Conservation (phyloP, 2,888 invertebrate genomes). For the Hecatera dysodea region DNA sequence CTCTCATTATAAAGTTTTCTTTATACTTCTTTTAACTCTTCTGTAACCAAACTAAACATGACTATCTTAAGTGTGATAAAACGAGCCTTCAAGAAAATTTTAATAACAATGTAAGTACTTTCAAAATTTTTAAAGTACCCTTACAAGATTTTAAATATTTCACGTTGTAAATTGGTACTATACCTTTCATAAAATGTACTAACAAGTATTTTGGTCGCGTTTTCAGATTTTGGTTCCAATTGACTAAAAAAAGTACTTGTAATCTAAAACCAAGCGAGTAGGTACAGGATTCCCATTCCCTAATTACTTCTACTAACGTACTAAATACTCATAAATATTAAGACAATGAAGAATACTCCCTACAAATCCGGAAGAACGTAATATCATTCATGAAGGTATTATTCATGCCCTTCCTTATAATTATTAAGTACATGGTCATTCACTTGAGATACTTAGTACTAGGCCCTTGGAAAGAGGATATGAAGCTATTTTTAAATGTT, state of each 20-base stretch:
- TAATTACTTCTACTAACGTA: too few relatives aligned
- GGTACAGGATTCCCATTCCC: not conserved
- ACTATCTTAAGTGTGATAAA: conserved; percentile 65
- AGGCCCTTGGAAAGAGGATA: conserved; percentile 18
- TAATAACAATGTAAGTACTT: conserved; percentile 79
- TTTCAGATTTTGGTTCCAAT: not conserved
- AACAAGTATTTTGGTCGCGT: not conserved
- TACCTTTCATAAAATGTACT: not conserved
- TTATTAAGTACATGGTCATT: conserved; percentile 41
- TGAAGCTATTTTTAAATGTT: conserved; percentile 28
- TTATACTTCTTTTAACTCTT: conserved; percentile 39
- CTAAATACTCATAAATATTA: not conserved
- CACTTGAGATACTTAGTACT: not conserved
- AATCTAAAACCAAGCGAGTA: not conserved
- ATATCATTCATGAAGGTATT: conserved; percentile 31
- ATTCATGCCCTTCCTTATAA: conserved; percentile 42
- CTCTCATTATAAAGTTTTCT: conserved; percentile 24
- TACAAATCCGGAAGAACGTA: conserved; percentile 26
- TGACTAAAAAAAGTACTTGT: not conserved
- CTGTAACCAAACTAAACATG: conserved; percentile 33
- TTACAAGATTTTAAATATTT: not conserved
- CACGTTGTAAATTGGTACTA: too few relatives aligned
- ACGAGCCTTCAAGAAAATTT: conserved; percentile 76
- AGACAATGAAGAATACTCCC: not conserved
- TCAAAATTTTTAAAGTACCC: not conserved